Percentiles rank a stretch among this genome's conserved stretches.
These are phyloP conservation scores for Pinna nobilis DNA, from an alignment of 1,140 invertebrate genomes.

Conservation along the genomic window DNA sequence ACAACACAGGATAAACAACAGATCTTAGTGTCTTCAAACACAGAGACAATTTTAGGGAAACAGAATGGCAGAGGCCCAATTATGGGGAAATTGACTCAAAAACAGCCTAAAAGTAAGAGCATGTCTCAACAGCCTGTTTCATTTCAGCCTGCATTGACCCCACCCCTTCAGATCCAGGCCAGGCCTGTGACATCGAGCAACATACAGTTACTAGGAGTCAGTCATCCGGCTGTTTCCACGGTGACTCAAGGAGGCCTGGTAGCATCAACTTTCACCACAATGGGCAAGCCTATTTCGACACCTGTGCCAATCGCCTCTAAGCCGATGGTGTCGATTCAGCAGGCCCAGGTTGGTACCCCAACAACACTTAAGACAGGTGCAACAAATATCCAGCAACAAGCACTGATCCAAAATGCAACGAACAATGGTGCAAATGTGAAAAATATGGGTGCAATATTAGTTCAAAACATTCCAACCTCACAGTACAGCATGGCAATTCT, in stretches of 20 bases:
- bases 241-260: conserved; percentile 37
- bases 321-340: conserved; percentile 67
- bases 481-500: conserved; percentile 55
- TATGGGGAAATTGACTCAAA: conserved; percentile 67
- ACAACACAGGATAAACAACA: conserved; percentile 66
- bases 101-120: conserved; percentile 28
- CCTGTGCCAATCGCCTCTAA: conserved; percentile 77
- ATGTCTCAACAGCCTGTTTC: conserved; percentile 22
- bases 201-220: conserved; percentile 48
- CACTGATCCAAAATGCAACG: conserved; percentile 26
- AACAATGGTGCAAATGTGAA: conserved; percentile 39
- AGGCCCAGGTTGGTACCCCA: conserved; percentile 40
- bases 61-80: conserved; percentile 63
- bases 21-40: conserved; percentile 70
- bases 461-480: conserved; percentile 53
- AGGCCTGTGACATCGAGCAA: conserved; percentile 46
- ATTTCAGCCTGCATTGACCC: conserved; percentile 17
- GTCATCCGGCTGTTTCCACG: conserved; percentile 34
- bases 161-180: conserved; percentile 38
- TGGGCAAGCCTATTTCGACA: conserved; percentile 65
- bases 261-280: conserved; percentile 63
- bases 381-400: conserved; percentile 36
- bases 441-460: conserved; percentile 50
- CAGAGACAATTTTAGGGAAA: conserved; percentile 65
- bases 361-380: conserved; percentile 41